Percentiles rank a stretch among this genome's conserved stretches.
phyloP scores from a whole-genome alignment of 1,140 invertebrate species.

The Cyclina sinensis region DNA sequence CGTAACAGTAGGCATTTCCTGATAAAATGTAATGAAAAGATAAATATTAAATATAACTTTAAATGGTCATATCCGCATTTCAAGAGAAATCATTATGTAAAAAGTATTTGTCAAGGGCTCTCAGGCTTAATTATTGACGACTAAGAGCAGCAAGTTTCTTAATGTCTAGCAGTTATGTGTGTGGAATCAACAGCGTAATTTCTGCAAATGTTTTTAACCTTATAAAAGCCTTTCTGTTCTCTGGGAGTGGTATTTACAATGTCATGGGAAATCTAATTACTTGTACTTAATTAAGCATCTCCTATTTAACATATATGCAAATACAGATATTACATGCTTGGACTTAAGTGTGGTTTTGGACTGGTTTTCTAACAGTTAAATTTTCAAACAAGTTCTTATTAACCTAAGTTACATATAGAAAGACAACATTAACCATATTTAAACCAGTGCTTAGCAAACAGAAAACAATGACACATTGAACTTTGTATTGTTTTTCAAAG shows the following conservation, averaged over 20 bases:
- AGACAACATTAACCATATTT: conserved; percentile 21
- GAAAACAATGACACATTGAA: not conserved
- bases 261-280: not conserved
- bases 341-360: too few relatives aligned
- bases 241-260: not conserved
- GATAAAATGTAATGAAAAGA: not conserved
- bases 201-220: not conserved
- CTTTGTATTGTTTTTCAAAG: conserved; percentile 26
- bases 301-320: not conserved
- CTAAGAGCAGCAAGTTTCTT: not conserved
- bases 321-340: not conserved
- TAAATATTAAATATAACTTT: not conserved
- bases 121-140: not conserved
- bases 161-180: not conserved
- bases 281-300: not conserved
- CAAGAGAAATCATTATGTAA: too few relatives aligned
- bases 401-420: not conserved
- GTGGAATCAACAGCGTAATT: not conserved
- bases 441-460: not conserved
- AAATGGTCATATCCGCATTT: not conserved
- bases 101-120: not conserved
- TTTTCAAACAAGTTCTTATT: not conserved
- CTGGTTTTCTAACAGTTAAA: too few relatives aligned
- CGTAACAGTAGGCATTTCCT: too few relatives aligned
- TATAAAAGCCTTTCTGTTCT: not conserved